Base-by-base conservation (phyloP, 1,140 invertebrate genomes). In the Drosophila miranda region DNA sequence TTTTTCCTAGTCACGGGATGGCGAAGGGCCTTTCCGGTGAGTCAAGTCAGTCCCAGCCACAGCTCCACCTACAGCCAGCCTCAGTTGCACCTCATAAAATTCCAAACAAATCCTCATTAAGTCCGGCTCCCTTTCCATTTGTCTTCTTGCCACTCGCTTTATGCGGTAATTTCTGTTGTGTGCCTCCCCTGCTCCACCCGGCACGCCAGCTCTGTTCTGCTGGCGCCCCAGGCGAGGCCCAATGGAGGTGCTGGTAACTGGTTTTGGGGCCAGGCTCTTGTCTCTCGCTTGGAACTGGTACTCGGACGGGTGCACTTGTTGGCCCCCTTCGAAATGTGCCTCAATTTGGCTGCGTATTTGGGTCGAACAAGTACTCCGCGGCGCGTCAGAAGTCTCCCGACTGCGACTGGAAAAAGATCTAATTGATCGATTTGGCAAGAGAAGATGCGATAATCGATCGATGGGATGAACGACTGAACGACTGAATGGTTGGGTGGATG, bases 111-210 rank as follows among this genome's bases (percentile, higher is more conserved):
- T 66, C 54, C 70, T 49, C 71, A 58, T 63, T 69, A 62, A 49
- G 56, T 73, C 42, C 8, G 51, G 30, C 48, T 48, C 49, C 45
- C 58, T 59, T 46, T 66, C 44, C 70, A 75, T 75, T 80, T 59
- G 53, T 63, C 68, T 80, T 72, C 49, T 68, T 76, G 62, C 58
- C 78, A 80, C 78, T 78, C 70, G 53, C 61, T 75, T 78, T 67
- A 60, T 73, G 73, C 57, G 69, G 71, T 79, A 77, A 80, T 79
- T 74, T 78, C 60, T 46, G 55, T 60, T 64, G 55, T 75, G 50
- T 67, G 54, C 51, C 64, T 3, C 34, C 34, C 8, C 34, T 13
- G 34, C 34, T 4, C 11, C 34, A 38, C 34, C 34, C 13, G 11
- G 16, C 16, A 0, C 16, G 16, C 16, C 16, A 16, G 16, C 16